Percentiles rank a stretch among this genome's conserved stretches.
phyloP scores from a whole-genome alignment of 2,797 vertebrate species.

The Thunnus albacares region DNA sequence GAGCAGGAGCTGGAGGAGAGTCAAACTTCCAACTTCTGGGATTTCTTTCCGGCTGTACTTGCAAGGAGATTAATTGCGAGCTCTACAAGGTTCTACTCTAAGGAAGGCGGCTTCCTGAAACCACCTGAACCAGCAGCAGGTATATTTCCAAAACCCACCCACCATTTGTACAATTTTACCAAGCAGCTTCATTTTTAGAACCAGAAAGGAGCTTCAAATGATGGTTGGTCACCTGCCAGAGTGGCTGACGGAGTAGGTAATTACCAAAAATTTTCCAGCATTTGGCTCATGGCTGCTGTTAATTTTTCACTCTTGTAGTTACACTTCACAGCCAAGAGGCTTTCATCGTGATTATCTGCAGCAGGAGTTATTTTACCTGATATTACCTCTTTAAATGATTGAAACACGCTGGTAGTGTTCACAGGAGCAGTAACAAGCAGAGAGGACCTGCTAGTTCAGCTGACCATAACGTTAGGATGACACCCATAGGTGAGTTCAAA shows the following conservation, averaged over 20 bases:
- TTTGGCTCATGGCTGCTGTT: constrained; percentile 55
- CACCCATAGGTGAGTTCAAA: constrained; percentile 1
- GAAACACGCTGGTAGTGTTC: constrained; percentile 8
- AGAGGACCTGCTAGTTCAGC: constrained; percentile 19
- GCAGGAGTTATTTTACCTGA: constrained; percentile 55
- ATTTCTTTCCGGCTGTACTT: background rate
- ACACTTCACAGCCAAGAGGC: constrained; percentile 46
- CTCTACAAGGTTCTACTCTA: background rate
- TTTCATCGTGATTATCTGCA: constrained; percentile 59
- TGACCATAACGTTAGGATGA: constrained; percentile 2
- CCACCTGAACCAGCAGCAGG: background rate
- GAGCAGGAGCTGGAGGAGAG: background rate
- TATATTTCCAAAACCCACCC: constrained; percentile 17
- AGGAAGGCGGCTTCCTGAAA: background rate
- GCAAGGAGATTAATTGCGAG: background rate
- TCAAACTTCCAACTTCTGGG: background rate
- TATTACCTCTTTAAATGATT: constrained; percentile 45
- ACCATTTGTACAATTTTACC: constrained; percentile 10
- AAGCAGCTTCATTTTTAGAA: constrained; percentile 32
- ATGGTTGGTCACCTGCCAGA: constrained; percentile 46
- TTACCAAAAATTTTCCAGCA: constrained; percentile 49
- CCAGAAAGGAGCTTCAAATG: constrained; percentile 39
- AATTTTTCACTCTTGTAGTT: constrained; percentile 50
- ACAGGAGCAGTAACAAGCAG: background rate
- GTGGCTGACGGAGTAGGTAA: constrained; percentile 45